These are phyloP conservation scores for Xanthorhoe spadicearia DNA, from an alignment of 2,888 invertebrate species.

Conservation along the genomic window DNA sequence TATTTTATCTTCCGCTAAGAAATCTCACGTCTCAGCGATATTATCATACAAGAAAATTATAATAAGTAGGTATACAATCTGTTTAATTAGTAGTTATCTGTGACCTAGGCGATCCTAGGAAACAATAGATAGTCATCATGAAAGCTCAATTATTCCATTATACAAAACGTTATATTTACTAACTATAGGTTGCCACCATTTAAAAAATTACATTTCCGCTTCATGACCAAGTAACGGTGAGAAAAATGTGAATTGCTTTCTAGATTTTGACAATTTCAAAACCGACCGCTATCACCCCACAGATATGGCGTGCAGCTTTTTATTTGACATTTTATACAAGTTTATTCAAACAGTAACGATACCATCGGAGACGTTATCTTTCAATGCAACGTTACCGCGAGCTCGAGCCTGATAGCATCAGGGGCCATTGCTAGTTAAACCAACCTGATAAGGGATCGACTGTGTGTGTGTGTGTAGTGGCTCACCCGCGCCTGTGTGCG, in stretches of 20 bases:
- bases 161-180: too few relatives aligned
- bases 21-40: too few relatives aligned
- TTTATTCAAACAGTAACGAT: slow-evolving; percentile 83
- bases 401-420: slow-evolving; percentile 78
- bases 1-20: too few relatives aligned
- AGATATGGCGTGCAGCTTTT: slow-evolving; percentile 78
- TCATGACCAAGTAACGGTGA: background rate
- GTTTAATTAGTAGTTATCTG: too few relatives aligned
- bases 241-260: background rate
- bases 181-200: too few relatives aligned
- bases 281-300: slow-evolving; percentile 64
- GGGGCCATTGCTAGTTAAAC: slow-evolving; percentile 84
- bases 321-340: slow-evolving; percentile 85
- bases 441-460: slow-evolving; percentile 80
- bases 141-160: too few relatives aligned
- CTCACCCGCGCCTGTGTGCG: slow-evolving; percentile 60
- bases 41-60: too few relatives aligned
- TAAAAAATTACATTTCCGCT: background rate
- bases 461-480: slow-evolving; percentile 63
- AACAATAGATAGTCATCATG: too few relatives aligned
- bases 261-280: slow-evolving; percentile 44
- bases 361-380: slow-evolving; percentile 83
- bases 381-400: slow-evolving; percentile 85
- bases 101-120: too few relatives aligned
- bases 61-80: too few relatives aligned